Evolutionary conservation across 1,140 invertebrate species (phyloP).

Genomic region (Diorhabda elongata): DNA sequence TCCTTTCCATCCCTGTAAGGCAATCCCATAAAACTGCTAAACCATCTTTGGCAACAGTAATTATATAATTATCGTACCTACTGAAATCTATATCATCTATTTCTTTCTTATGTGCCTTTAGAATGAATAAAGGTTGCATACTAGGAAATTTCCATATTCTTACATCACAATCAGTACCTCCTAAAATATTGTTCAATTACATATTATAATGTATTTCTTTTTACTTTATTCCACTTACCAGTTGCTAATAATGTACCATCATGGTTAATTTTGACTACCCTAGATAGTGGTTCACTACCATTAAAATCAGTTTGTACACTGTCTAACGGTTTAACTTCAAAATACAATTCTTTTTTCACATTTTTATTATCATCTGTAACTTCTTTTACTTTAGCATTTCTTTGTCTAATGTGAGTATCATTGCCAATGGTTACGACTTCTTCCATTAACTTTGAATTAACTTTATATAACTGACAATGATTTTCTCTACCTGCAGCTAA

Average conservation of each 20-base stretch:
- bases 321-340: constrained; percentile 67
- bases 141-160: constrained; percentile 86
- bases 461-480: constrained; percentile 82
- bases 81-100: constrained; percentile 87
- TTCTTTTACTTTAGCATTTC: constrained; percentile 42
- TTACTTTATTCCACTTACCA: constrained; percentile 44
- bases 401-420: constrained; percentile 48
- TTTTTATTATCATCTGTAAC: constrained; percentile 48
- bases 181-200: constrained; percentile 23
- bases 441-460: constrained; percentile 65
- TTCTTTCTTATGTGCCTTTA: constrained; percentile 74
- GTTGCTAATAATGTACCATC: constrained; percentile 79
- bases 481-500: constrained; percentile 89
- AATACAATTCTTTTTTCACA: constrained; percentile 61
- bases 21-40: constrained; percentile 76
- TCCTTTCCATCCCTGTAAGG: constrained; percentile 57
- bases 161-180: constrained; percentile 83
- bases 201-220: background rate
- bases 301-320: constrained; percentile 78
- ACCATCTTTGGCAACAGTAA: constrained; percentile 76
- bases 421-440: constrained; percentile 48
- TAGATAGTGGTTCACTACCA: constrained; percentile 74
- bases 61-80: constrained; percentile 60
- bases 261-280: constrained; percentile 77
- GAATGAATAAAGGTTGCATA: constrained; percentile 62